Base-by-base conservation (phyloP, 2,797 vertebrate species). In the Megalops cyprinoides region DNA sequence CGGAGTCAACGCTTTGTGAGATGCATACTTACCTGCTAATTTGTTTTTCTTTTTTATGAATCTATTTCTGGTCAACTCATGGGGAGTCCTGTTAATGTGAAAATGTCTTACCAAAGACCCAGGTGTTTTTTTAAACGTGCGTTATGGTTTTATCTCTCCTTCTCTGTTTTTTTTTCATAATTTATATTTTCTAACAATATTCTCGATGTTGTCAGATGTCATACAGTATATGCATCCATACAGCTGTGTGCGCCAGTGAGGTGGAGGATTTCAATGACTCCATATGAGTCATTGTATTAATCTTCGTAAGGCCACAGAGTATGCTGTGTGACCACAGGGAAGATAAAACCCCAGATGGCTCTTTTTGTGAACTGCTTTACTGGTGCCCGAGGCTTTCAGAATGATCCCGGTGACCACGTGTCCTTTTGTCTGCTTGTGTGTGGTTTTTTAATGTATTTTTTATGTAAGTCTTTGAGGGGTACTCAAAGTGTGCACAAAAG, bases 91-190 rank as follows among this genome's bases (percentile, higher is more conserved):
- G 84, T 89, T 85, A 82, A 86, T 82, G 87, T 92, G 90, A 91
- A 92, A 91, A 89, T 81, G 83, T 94, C 87, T 89, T 92, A 93
- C 94, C 94, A 95, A 95, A 95, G 94, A 95, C 89, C 65, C 80
- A 87, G 84, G 76, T 83, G 79, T 85, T 92, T 83, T 78, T 88
- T 89, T 87, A 82, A 80, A 87, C 89, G 88, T 89, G 90, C 86
- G 89, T 84, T 79, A 53, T 65, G 79, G 9, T 69, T 69, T 78
- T 78, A 12, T 51, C 34, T 62, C 25, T 77, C 51, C 62, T 67
- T 39, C 1, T 67, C 39, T 67, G 34, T 76, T 55, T 56, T 77
- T 77, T 77, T 44, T 46, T 74, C 34, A 62, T 46, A 2, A 44
- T 20, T 5, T 81, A 42, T 77, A 67, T 53, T 56, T 78, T 60